A percentile compares a stretch with the other conserved stretches of the same genome.
Conservation (phyloP, 2,113 vertebrate genomes). For the Sula dactylatra region DNA sequence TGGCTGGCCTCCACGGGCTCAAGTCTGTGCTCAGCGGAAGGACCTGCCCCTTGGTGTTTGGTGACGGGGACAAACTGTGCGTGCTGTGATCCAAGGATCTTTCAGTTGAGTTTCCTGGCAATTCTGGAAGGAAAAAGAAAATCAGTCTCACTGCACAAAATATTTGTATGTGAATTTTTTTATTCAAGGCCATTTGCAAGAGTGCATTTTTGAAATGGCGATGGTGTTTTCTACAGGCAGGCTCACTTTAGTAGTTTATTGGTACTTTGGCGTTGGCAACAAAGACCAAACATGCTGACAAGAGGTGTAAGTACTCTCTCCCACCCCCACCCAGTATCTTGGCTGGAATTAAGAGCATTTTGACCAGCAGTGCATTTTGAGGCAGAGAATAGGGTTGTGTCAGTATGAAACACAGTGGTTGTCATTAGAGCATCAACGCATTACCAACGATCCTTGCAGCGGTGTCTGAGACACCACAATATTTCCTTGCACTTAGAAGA, state of each 20-base stretch:
- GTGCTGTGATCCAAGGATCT: background rate
- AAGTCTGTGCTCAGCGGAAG: slow-evolving; percentile 7
- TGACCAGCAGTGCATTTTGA: background rate
- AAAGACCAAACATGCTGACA: background rate
- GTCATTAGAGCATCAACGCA: background rate
- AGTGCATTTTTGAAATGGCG: background rate
- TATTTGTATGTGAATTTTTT: slow-evolving; percentile 25
- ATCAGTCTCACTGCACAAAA: background rate
- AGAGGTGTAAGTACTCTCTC: background rate
- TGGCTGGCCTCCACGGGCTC: slow-evolving; percentile 27
- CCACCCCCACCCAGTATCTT: background rate
- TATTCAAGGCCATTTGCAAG: slow-evolving; percentile 9
- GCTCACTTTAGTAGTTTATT: background rate
- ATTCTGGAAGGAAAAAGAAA: slow-evolving; percentile 31
- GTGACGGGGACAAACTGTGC: slow-evolving; percentile 21
- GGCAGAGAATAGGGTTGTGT: background rate
- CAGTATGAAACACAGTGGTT: background rate
- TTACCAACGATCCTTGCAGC: background rate
- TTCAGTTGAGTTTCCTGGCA: slow-evolving; percentile 60
- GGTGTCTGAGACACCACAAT: background rate
- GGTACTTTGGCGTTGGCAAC: background rate
- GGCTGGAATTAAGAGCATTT: background rate
- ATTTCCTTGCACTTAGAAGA: background rate
- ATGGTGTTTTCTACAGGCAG: background rate
- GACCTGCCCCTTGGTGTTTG: background rate